These are phyloP conservation scores for Squalus acanthias DNA, from an alignment of 2,797 vertebrate species.

Conservation along the genomic window DNA sequence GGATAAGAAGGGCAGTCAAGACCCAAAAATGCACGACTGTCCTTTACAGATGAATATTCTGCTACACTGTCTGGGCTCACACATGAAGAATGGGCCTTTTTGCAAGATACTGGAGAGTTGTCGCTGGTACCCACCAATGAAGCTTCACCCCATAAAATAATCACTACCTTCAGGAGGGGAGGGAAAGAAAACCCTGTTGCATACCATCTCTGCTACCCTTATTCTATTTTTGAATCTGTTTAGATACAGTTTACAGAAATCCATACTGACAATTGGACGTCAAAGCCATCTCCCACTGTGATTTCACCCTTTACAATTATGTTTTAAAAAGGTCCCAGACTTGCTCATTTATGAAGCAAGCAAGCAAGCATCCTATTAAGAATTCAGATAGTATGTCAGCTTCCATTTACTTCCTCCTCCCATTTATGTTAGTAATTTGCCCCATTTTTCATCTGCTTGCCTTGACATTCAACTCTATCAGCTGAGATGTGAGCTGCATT, in stretches of 20 bases:
- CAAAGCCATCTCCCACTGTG: not conserved
- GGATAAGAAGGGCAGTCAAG: not conserved
- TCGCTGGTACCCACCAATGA: not conserved
- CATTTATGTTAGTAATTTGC: not conserved
- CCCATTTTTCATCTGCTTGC: not conserved
- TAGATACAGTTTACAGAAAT: not conserved
- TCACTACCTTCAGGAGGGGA: too few relatives aligned
- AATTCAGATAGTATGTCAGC: not conserved
- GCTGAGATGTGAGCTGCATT: not conserved
- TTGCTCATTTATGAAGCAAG: not conserved
- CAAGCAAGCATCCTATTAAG: not conserved
- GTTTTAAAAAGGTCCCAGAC: not conserved
- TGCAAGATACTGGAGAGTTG: not conserved
- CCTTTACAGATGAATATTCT: not conserved
- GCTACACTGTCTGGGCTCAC: not conserved
- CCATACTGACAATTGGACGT: not conserved
- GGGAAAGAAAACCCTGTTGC: too few relatives aligned
- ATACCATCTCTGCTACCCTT: not conserved
- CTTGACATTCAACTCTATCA: not conserved
- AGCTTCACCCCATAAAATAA: not conserved
- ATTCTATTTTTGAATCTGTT: not conserved
- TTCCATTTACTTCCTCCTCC: not conserved
- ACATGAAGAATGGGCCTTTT: not conserved
- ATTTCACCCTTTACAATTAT: not conserved
- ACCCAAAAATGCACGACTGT: not conserved